Evolutionary conservation across 2,888 invertebrate species (phyloP), one percentile per base, ranked within the genome.

Genomic region (Callimorpha dominula): DNA sequence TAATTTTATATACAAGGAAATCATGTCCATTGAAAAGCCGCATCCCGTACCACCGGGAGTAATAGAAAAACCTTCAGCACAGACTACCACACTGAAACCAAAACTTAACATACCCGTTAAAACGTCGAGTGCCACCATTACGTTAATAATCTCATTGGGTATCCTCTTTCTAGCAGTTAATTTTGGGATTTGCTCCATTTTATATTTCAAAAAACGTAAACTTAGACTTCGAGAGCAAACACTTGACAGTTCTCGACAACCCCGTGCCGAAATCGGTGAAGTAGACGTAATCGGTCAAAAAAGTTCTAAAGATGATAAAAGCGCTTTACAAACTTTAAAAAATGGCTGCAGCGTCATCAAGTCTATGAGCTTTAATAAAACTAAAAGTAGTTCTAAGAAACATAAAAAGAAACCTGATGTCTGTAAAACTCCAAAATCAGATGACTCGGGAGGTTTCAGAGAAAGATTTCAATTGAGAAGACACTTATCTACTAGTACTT

Each of bases 401-500:
- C 92, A 93, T 65, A 95, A 96, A 86, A 94, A 96, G 82, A 96
- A 96, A 77, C 92, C 95, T 82, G 96, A 96, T 79, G 86, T 92
- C 79, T 89, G 96, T 89, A 94, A 97, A 91, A 95, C 95, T n/a
- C 95, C 96, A 0, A 96, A 96, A 83, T 96, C 96, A 8, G 96
- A 96, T 85, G 96, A 96, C 81, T 96, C 96, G 3, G 96, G 96
- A 15, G 96, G 96, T 64, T 96, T 96, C 81, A 95, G 96, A 62
- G 94, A 96, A 83, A 91, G 96, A 73, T 97, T 97, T 85, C 97
- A 97, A 88, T 91, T 97, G 49, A 96, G 97, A 40, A 92, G 98
- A 42, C 97, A 98, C 90, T 96, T 97, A 86, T 98, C 98, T 9
- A 97, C 96, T 8, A 98, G 98, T 78, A 98, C 98, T 0, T 97